These are phyloP conservation scores for Drosophila quasianomalipes DNA, from an alignment of 2,888 invertebrate species.

Conservation along the genomic window DNA sequence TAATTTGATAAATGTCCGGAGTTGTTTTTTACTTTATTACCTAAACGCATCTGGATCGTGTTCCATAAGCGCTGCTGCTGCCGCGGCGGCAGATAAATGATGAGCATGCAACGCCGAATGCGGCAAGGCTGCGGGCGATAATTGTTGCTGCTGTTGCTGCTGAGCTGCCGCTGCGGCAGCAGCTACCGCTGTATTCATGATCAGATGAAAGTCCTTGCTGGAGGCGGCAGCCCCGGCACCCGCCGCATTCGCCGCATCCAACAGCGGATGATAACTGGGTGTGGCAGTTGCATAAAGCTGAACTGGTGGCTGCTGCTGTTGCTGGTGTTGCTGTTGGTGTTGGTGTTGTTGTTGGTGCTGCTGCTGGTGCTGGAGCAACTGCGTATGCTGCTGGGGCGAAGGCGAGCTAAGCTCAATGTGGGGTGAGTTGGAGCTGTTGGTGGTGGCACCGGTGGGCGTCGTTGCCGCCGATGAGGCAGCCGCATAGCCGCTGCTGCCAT, in stretches of 20 bases:
- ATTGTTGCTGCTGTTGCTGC: constrained; percentile 63
- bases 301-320: constrained; percentile 23
- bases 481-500: constrained; percentile 60
- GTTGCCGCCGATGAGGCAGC: constrained; percentile 72
- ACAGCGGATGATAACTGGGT: constrained; percentile 81
- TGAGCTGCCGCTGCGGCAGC: constrained; percentile 82
- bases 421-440: constrained; percentile 80
- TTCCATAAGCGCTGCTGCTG: constrained; percentile 69
- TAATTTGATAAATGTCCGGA: background rate
- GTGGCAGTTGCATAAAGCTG: constrained; percentile 47
- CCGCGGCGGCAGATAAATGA: constrained; percentile 63
- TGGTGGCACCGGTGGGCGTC: constrained; percentile 74
- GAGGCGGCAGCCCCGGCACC: constrained; percentile 80
- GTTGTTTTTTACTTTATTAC: constrained; percentile 61
- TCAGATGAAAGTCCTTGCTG: constrained; percentile 83
- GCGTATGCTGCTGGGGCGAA: constrained; percentile 71
- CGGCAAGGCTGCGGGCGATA: constrained; percentile 64
- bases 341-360: constrained; percentile 45
- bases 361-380: constrained; percentile 64
- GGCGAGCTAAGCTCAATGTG: constrained; percentile 83
- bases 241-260: constrained; percentile 81
- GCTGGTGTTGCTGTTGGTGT: constrained; percentile 35
- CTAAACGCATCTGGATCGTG: constrained; percentile 85
- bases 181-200: constrained; percentile 84
- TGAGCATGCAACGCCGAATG: constrained; percentile 61